Conservation (phyloP, 2,888 invertebrate species). For the Anoncus sp. region DNA sequence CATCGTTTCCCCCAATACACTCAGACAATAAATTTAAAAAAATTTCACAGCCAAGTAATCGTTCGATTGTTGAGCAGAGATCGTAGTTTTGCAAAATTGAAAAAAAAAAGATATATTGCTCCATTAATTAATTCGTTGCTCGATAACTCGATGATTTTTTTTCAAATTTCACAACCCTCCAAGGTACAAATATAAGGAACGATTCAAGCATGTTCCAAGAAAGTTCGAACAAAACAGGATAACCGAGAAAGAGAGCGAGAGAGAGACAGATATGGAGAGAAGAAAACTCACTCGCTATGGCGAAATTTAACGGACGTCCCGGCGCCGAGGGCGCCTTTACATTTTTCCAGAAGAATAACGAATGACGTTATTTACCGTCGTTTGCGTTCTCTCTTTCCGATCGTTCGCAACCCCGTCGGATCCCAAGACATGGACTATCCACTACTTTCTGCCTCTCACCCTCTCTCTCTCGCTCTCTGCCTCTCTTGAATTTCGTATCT, state of each 20-base stretch:
- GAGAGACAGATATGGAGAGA: background rate
- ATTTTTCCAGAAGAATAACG: slow-evolving; percentile 74
- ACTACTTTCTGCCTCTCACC: slow-evolving; percentile 3
- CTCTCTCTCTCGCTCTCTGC: background rate
- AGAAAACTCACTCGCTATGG: slow-evolving; percentile 30
- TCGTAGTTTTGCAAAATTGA: too few species aligned
- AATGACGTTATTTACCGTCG: slow-evolving; percentile 66
- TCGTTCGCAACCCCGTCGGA: slow-evolving; percentile 26
- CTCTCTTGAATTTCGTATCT: slow-evolving; percentile 28
- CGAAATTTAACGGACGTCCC: slow-evolving; percentile 58
- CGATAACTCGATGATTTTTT: background rate
- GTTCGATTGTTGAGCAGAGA: too few species aligned
- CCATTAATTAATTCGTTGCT: too few species aligned
- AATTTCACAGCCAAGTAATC: too few species aligned
- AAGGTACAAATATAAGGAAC: background rate
- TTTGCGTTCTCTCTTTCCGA: slow-evolving; percentile 33
- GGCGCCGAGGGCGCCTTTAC: slow-evolving; percentile 75
- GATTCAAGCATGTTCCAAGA: slow-evolving; percentile 28
- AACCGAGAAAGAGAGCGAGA: background rate
- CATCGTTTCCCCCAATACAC: too few species aligned
- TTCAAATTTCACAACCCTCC: background rate
- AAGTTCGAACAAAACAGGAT: slow-evolving; percentile 38
- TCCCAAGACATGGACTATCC: slow-evolving; percentile 18
- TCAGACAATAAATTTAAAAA: too few species aligned
- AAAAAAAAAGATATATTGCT: too few species aligned